Conservation (phyloP, 2,797 vertebrate species). For the Neostethus bicornis region DNA sequence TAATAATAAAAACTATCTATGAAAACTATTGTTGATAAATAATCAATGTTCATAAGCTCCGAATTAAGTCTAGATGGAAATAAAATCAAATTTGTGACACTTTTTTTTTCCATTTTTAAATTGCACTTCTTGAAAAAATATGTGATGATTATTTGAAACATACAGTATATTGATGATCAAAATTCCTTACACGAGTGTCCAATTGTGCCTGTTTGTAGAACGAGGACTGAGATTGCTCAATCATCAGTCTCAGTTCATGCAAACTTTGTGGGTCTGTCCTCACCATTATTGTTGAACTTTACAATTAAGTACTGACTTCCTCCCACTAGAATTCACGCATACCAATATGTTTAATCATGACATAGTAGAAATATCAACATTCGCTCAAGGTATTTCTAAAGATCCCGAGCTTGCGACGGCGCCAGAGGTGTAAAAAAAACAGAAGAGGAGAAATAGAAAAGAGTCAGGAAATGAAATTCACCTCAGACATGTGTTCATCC, state of each 20-base stretch:
- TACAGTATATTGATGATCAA: neutral
- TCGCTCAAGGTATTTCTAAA: slow-evolving; percentile 30
- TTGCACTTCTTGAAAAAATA: neutral
- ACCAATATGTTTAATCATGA: slow-evolving; percentile 54
- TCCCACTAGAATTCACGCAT: slow-evolving; percentile 57
- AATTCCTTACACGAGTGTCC: neutral
- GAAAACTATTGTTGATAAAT: neutral
- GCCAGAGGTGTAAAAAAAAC: slow-evolving; percentile 17
- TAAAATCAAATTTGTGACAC: neutral
- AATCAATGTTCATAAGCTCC: neutral
- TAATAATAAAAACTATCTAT: too few relatives aligned
- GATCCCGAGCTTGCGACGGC: slow-evolving; percentile 31
- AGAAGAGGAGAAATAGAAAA: slow-evolving; percentile 21
- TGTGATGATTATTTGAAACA: neutral
- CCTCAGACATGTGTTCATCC: slow-evolving; percentile 93
- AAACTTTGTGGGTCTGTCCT: slow-evolving; percentile 42
- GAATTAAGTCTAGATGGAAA: neutral
- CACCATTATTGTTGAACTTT: slow-evolving; percentile 46
- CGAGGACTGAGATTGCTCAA: neutral
- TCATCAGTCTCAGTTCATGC: slow-evolving; percentile 46
- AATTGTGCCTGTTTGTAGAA: neutral
- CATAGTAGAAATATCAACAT: slow-evolving; percentile 51
- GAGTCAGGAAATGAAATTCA: slow-evolving; percentile 75
- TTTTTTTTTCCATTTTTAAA: too few relatives aligned
- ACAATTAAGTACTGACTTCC: slow-evolving; percentile 62